Base-by-base conservation (phyloP, 2,113 vertebrate species). In the Saccopteryx bilineata region DNA sequence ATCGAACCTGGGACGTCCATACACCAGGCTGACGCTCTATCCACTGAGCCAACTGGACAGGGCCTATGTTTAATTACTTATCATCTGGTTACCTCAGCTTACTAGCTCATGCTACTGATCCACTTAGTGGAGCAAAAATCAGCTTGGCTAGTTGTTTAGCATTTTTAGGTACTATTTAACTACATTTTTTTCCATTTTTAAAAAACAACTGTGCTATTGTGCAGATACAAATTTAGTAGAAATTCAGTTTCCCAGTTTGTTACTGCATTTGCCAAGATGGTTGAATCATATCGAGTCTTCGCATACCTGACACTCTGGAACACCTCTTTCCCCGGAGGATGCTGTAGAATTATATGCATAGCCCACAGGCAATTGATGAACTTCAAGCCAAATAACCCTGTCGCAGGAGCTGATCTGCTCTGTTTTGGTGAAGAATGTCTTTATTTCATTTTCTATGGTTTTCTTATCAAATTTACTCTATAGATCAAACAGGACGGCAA, bases 371-470 rank as follows among this genome's bases (percentile, higher is more conserved):
- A 81, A 94, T 94, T 96, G 91, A 87, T 92, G 74, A 92, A 91
- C 61, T 63, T 50, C n/a, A 81, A 93, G 52, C 74, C 81, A 93
- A 80, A 75, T 79, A 56, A 56, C 94, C 79, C 69, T 52, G 28
- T 56, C 60, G 48, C 79, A 84, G 90, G 88, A 95, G 60, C 79
- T 76, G 83, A 94, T 96, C 66, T 94, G n/a, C 76, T 91, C 87
- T 82, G 60, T 86, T 94, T 95, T 83, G 28, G 82, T 76, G 60
- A 96, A 91, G 74, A 75, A 85, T 88, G 58, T 91, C 94, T 95
- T 75, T 50, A 89, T 95, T 97, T 96, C 86, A 96, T 94, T 96
- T 97, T 95, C 89, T 93, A 76, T 90, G 95, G 87, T 79, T 96
- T 94, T 75, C 33, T 93, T 52, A 87, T 91, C 89, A 96, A 96